phyloP scores from a whole-genome alignment of 1,140 invertebrate species.

The Anastrepha ludens region DNA sequence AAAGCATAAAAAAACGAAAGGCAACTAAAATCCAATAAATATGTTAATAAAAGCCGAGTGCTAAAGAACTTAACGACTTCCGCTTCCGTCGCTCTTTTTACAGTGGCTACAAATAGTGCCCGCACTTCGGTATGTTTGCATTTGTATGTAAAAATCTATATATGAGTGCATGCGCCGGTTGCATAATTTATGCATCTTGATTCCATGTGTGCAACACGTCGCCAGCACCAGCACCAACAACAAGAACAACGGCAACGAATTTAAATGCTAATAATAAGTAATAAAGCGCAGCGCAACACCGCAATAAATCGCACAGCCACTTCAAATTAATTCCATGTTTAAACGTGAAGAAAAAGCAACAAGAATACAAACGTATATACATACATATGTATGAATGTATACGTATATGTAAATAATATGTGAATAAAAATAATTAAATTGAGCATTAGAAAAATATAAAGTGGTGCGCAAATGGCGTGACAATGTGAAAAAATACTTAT shows the following conservation, averaged over 20 bases:
- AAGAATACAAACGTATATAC: not conserved
- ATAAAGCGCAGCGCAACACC: not conserved
- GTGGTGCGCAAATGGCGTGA: conserved; percentile 32
- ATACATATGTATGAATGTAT: not conserved
- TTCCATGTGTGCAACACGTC: conserved; percentile 37
- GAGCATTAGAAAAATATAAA: not conserved
- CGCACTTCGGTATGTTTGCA: not conserved
- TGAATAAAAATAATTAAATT: not conserved
- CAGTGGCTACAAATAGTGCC: not conserved
- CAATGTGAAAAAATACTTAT: conserved; percentile 19
- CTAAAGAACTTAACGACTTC: conserved; percentile 49
- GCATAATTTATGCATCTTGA: conserved; percentile 49
- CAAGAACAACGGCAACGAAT: conserved; percentile 4
- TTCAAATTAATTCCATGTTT: conserved; percentile 27
- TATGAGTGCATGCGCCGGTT: conserved; percentile 2
- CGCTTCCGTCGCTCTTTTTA: conserved; percentile 31
- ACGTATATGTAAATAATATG: not conserved
- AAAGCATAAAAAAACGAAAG: conserved; percentile 29
- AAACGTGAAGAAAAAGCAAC: not conserved
- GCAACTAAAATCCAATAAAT: conserved; percentile 33
- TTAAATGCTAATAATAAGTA: conserved; percentile 45
- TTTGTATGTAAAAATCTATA: not conserved
- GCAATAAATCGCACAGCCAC: not conserved
- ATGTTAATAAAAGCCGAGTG: conserved; percentile 50
- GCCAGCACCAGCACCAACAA: not conserved